Evolutionary conservation across 2,888 invertebrate species (phyloP).

Genomic region (Emmelina monodactyla): DNA sequence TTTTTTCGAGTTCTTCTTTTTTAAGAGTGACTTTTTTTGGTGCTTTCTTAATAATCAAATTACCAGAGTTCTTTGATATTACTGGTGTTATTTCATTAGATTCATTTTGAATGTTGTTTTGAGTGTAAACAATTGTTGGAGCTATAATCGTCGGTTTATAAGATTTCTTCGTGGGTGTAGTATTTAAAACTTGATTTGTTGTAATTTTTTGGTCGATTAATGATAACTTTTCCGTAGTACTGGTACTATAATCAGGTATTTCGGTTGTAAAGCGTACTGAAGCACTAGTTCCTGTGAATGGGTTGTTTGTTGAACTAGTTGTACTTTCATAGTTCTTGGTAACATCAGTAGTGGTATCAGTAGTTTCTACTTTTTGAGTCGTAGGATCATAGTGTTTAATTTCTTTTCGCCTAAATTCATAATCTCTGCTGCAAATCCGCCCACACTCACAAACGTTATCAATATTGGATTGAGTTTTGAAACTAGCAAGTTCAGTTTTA

Average conservation of each 20-base stretch:
- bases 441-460: conserved; percentile 65
- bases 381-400: background rate
- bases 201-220: no score
- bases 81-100: conserved; percentile 37
- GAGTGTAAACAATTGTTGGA: conserved; percentile 33
- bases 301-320: conserved; percentile 8
- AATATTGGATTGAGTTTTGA: conserved; percentile 47
- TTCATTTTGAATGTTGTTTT: conserved; percentile 23
- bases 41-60: conserved; percentile 41
- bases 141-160: conserved; percentile 39
- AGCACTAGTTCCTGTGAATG: conserved; percentile 6
- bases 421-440: conserved; percentile 51
- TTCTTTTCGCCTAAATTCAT: conserved; percentile 35
- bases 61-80: conserved; percentile 29
- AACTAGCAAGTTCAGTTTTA: conserved; percentile 58
- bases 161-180: conserved; percentile 2
- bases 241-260: background rate
- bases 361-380: background rate
- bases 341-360: background rate
- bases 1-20: conserved; percentile 43
- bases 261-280: conserved; percentile 10
- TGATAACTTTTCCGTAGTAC: conserved; percentile 3
- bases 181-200: no score
- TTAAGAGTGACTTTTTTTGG: conserved; percentile 26
- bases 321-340: background rate